Evolutionary conservation across 2,797 vertebrate genomes (phyloP), one percentile per base, ranked within the genome.

Genomic region (Parotocinclus haroldoi): DNA sequence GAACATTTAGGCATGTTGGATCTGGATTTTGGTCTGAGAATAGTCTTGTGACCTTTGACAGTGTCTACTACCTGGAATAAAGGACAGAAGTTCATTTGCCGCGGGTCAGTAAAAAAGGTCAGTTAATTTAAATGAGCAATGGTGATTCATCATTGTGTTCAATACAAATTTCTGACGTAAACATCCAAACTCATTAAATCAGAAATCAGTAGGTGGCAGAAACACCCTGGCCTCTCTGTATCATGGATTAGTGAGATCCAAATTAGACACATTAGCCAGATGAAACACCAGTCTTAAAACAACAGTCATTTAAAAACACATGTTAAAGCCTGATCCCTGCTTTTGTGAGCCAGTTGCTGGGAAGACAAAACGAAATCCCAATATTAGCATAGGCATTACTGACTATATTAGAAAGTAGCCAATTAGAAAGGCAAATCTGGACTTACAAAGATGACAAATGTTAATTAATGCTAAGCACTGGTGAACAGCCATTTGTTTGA

Each of bases 191-290:
- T 80, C 60, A 85, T 81, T 82, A 81, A 87, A 83, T 83, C 65
- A 69, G 27, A 52, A 42, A 49, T 13, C 54, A 45, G 66, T 72
- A 64, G 72, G 78, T 56, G 44, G 73, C 61, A 68, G 63, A 53
- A 82, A 83, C 87, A 79, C 68, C 72, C 42, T 40, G 1, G 70
- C 85, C 83, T 86, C 79, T 55, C 68, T 73, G 80, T 81, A 85
- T 71, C 45, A 77, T 58, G 78, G 87, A 86, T 90, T 91, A 90
- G 91, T 91, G 88, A 90, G 88, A 91, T 86, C 81, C 80, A 84
- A 88, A 89, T 89, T 82, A 85, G 87, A 86, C 80, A 84, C 85
- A 87, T 89, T 89, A 89, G 81, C 79, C 63, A 71, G 65, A 79
- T 70, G 75, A 86, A 87, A 87, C 88, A 91, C 85, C 88, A 89